phyloP scores from a whole-genome alignment of 1,140 invertebrate species.

The Vanessa tameamea region DNA sequence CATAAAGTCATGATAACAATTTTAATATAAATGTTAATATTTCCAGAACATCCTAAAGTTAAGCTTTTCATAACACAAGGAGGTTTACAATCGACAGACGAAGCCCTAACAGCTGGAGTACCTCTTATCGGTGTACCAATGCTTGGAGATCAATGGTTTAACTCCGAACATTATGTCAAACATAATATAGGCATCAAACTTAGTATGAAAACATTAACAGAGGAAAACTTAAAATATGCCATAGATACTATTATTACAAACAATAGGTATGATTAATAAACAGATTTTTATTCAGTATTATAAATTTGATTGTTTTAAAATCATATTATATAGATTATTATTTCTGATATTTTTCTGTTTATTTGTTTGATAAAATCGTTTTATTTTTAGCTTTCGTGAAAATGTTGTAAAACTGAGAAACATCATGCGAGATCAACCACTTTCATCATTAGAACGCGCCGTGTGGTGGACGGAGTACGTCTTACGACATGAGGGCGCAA shows the following conservation, averaged over 20 bases:
- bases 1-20: neutral
- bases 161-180: conserved; percentile 45
- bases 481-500: conserved; percentile 70
- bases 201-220: conserved; percentile 42
- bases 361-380: neutral
- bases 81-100: conserved; percentile 81
- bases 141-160: conserved; percentile 55
- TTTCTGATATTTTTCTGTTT: no score
- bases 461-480: conserved; percentile 77
- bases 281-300: neutral
- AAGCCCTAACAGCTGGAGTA: conserved; percentile 80
- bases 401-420: conserved; percentile 4
- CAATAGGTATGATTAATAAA: neutral
- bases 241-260: conserved; percentile 34
- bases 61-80: conserved; percentile 55
- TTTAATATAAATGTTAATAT: neutral
- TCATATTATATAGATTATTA: no score
- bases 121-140: conserved; percentile 78
- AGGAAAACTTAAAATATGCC: conserved; percentile 44
- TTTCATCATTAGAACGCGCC: conserved; percentile 59
- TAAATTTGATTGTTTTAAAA: no score
- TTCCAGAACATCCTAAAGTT: conserved; percentile 51
- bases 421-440: neutral
- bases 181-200: conserved; percentile 50
- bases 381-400: neutral